Percentiles rank a stretch among this genome's conserved stretches.
These are phyloP conservation scores for Deroplatys truncata DNA, from an alignment of 2,888 invertebrate species.

Conservation along the genomic window DNA sequence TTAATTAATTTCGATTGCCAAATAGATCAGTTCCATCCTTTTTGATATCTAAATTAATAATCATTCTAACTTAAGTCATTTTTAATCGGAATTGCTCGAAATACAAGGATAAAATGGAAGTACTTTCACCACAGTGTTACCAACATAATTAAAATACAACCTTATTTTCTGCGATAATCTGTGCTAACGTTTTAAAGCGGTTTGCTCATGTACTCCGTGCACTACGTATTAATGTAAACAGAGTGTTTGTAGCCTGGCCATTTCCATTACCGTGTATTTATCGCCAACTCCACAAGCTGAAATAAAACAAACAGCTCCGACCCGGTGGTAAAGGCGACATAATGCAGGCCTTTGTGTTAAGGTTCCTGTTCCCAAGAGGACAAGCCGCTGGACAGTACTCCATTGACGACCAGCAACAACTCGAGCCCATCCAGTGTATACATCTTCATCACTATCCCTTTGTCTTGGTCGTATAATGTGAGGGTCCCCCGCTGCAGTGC, in stretches of 20 bases:
- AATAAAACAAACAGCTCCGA: background rate
- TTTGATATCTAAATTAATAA: no score
- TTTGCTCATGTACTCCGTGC: no score
- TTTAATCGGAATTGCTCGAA: no score
- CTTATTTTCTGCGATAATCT: no score
- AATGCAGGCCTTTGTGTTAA: background rate
- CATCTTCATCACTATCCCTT: background rate
- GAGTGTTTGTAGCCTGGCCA: background rate
- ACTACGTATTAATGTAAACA: background rate
- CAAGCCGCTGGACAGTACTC: background rate
- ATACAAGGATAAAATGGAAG: no score
- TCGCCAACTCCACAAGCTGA: background rate
- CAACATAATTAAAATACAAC: no score
- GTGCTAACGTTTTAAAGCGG: no score
- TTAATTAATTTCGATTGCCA: no score
- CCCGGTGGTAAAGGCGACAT: background rate
- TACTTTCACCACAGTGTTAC: no score
- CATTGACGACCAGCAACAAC: background rate
- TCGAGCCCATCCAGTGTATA: background rate
- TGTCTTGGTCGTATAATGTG: background rate
- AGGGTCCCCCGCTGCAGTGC: background rate
- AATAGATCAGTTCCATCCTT: no score
- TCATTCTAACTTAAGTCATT: no score
- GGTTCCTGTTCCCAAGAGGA: background rate
- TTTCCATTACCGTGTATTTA: background rate